Percentiles rank a stretch among this genome's conserved stretches.
Evolutionary conservation across 2,888 invertebrate species (phyloP).

Genomic region (Xylota sylvarum): DNA sequence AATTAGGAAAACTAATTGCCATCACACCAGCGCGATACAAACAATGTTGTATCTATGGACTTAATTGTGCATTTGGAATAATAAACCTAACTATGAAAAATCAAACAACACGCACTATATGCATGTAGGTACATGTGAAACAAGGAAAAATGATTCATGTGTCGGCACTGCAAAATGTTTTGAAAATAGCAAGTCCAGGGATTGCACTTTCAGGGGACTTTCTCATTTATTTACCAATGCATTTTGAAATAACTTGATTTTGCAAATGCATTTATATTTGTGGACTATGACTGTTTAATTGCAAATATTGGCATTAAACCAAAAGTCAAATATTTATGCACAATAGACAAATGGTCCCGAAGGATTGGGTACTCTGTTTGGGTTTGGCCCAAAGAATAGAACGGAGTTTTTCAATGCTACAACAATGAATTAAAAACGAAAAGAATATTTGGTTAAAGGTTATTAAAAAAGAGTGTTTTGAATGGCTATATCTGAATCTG

Average conservation of each 20-base stretch:
- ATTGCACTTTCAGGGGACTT: neutral
- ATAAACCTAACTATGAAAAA: neutral
- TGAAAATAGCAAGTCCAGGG: neutral
- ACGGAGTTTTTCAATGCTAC: too few species aligned
- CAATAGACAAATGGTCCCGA: neutral
- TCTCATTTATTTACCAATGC: neutral
- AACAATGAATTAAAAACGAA: too few species aligned
- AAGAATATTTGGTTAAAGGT: too few species aligned
- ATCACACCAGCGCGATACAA: neutral
- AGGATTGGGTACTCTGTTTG: neutral
- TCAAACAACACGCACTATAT: neutral
- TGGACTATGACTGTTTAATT: neutral
- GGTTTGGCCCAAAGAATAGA: too few species aligned
- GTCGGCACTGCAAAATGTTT: neutral
- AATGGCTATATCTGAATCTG: too few species aligned
- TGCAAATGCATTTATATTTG: neutral
- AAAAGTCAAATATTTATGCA: neutral
- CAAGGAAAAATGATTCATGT: neutral
- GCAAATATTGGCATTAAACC: slow-evolving; percentile 4
- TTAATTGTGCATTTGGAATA: neutral
- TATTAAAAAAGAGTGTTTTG: too few species aligned
- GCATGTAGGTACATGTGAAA: neutral
- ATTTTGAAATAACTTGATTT: neutral
- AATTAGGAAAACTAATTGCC: neutral
- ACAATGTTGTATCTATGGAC: neutral